Evolutionary conservation across 2,113 vertebrate species (phyloP).

Genomic region (Gymnobelideus leadbeateri): DNA sequence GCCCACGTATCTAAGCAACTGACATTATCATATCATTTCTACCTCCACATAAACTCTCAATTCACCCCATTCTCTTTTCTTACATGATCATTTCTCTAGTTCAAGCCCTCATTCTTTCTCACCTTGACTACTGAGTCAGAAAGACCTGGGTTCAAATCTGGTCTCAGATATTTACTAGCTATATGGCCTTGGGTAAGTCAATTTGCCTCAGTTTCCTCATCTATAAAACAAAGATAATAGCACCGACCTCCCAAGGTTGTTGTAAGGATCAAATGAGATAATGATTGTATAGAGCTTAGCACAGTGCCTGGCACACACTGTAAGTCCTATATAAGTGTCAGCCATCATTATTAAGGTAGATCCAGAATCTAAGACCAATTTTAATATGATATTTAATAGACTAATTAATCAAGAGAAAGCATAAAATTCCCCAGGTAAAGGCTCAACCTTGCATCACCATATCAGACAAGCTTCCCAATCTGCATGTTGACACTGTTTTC

Average conservation of each 20-base stretch:
- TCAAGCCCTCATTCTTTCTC: not conserved
- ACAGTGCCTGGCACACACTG: not conserved
- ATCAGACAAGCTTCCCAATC: constrained; percentile 44
- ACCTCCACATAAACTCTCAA: not conserved
- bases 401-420: constrained; percentile 55
- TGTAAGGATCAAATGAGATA: not conserved
- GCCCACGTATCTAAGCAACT: not conserved
- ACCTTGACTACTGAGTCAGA: not conserved
- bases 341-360: not conserved
- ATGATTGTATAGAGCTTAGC: not conserved
- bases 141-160: not conserved
- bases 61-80: not conserved
- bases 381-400: constrained; percentile 43
- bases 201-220: not conserved
- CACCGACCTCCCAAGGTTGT: not conserved
- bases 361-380: not conserved
- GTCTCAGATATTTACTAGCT: not conserved
- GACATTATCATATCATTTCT: not conserved
- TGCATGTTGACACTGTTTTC: constrained; percentile 46
- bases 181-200: not conserved
- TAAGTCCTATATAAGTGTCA: not conserved
- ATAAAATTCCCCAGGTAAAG: constrained; percentile 47
- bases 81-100: not conserved
- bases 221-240: not conserved
- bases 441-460: constrained; percentile 5